Percentiles rank a stretch among this genome's conserved stretches.
These are phyloP conservation scores for Poeciliopsis prolifica DNA, from an alignment of 2,113 vertebrate genomes.

Conservation along the genomic window DNA sequence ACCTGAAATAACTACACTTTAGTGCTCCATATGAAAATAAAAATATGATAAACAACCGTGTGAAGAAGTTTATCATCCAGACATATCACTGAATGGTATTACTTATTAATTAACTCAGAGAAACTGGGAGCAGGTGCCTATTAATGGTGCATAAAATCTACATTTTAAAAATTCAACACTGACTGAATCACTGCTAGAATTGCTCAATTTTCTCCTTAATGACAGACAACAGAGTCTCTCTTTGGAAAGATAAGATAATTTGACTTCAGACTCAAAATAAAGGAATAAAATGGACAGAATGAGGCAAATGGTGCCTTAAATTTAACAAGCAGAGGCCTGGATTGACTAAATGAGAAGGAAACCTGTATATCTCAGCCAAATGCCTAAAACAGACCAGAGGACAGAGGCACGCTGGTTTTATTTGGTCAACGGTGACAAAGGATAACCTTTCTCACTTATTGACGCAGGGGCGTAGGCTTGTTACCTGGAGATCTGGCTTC, in stretches of 20 bases:
- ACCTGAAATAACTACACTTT: not conserved
- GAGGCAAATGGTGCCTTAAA: not conserved
- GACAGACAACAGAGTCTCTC: not conserved
- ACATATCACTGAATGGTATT: too few relatives aligned
- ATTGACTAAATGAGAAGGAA: constrained; percentile 9
- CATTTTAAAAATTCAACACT: not conserved
- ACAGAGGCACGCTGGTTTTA: not conserved
- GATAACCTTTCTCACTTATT: constrained; percentile 31
- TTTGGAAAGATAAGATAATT: not conserved
- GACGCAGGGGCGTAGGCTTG: constrained; percentile 69
- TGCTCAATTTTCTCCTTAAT: not conserved
- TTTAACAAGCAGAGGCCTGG: not conserved
- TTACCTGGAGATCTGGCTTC: constrained; percentile 58
- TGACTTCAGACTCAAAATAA: not conserved
- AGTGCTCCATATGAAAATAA: too few relatives aligned
- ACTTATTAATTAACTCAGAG: too few relatives aligned
- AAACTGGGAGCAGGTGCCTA: too few relatives aligned
- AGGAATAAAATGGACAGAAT: not conserved
- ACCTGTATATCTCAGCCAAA: constrained; percentile 28
- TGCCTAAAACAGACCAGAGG: not conserved
- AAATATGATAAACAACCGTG: too few relatives aligned
- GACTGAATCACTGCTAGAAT: not conserved
- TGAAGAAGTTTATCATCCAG: too few relatives aligned
- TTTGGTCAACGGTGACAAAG: not conserved
- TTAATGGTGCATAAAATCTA: not conserved